Base-by-base conservation (phyloP, 1,140 invertebrate genomes). In the Nebria ingens region DNA sequence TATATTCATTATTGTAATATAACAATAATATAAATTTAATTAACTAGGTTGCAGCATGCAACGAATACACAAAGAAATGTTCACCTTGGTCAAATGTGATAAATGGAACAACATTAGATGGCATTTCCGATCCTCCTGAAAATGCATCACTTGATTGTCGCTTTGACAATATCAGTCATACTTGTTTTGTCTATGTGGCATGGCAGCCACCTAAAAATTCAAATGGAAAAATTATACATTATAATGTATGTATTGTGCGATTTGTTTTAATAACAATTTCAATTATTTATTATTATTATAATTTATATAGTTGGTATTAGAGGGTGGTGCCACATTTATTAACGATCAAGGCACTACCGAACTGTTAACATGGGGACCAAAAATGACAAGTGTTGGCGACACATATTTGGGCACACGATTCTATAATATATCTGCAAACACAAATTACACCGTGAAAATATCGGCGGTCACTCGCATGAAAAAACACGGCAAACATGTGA, bases 31-130 rank as follows among this genome's bases (percentile, higher is more conserved):
- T 6, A 29, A 6, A 29, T 59, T 19, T 51, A 55, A 56, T 52
- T 51, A 61, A 65, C 2, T 58, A 82, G 79, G 80, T 82, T 12
- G 72, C 81, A 25, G 86, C 87, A 9, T 91, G 87, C 66, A 89
- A 80, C 57, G 83, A 88, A 64, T 85, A 83, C 62, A 90, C 83
- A 1, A 78, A 77, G 52, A 71, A 76, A 42, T 91, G 88, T 68
- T 85, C 86, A 2, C 79, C 81, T 17, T 86, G 82, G 82, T 89
- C 87, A 1, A 71, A 78, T 17, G 74, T 79, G 58, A 83, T 87
- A 40, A 83, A 86, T 64, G 87, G 84, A 1, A 86, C 83, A 3
- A 91, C 89, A 2, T 78, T 89, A 71, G 89, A 91, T 69, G 87
- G 87, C 56, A 77, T 78, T 70, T 70, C 62, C 19, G 66, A 65